phyloP scores from a whole-genome alignment of 1,140 invertebrate genomes.

The Philaenus spumarius region DNA sequence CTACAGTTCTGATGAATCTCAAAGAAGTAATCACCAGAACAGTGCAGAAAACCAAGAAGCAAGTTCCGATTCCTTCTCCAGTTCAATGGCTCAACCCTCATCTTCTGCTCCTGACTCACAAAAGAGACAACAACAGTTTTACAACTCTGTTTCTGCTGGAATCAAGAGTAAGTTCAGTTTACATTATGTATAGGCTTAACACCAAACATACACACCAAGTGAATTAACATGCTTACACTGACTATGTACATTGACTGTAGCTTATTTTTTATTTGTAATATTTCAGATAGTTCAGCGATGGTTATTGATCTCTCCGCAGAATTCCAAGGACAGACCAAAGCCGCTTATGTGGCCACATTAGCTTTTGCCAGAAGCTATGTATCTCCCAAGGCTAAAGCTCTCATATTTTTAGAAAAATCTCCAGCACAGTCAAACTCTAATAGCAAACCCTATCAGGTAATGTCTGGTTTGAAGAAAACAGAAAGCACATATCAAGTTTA shows the following conservation, averaged over 20 bases:
- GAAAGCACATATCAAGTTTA: too few relatives aligned
- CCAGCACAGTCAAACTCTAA: constrained; percentile 28
- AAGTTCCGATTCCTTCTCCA: not conserved
- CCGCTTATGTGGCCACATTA: constrained; percentile 41
- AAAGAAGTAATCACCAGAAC: not conserved
- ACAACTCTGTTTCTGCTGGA: constrained; percentile 42
- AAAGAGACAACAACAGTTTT: constrained; percentile 43
- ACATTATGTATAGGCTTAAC: too few relatives aligned
- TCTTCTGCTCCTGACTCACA: constrained; percentile 37
- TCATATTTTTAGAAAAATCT: constrained; percentile 39
- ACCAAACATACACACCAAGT: too few relatives aligned
- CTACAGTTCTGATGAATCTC: constrained; percentile 10
- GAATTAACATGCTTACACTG: too few relatives aligned
- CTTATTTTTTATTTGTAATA: not conserved
- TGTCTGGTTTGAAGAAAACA: not conserved
- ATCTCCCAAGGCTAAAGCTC: constrained; percentile 44
- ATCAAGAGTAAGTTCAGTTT: constrained; percentile 35
- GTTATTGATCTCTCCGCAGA: constrained; percentile 45
- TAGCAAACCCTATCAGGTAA: constrained; percentile 5
- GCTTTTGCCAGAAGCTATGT: constrained; percentile 45
- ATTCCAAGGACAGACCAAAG: constrained; percentile 43
- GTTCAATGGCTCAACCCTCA: constrained; percentile 18
- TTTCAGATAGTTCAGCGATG: constrained; percentile 37
- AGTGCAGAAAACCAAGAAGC: constrained; percentile 4
- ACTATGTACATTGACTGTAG: too few relatives aligned